phyloP scores from a whole-genome alignment of 2,797 vertebrate species.

The Silurus aristotelis region DNA sequence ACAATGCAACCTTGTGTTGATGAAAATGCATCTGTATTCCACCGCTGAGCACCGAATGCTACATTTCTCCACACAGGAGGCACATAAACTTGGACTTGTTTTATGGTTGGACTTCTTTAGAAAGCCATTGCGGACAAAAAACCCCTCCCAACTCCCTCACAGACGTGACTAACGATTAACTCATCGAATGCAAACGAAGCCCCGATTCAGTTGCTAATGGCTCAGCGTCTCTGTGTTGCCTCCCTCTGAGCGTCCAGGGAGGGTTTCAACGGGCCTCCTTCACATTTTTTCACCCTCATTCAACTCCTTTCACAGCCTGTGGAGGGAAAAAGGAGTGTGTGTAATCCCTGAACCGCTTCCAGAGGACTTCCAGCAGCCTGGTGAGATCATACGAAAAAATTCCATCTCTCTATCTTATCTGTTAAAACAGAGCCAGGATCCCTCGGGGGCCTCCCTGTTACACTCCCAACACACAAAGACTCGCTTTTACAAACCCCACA shows the following conservation, averaged over 20 bases:
- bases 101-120: conserved; percentile 3
- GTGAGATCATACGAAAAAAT: conserved; percentile 40
- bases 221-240: conserved; percentile 19
- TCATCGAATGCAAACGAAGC: conserved; percentile 39
- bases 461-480: conserved; percentile 22
- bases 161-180: conserved; percentile 37
- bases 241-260: conserved; percentile 25
- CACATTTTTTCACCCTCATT: conserved; percentile 29
- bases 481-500: conserved; percentile 21
- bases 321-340: conserved; percentile 16
- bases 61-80: no score
- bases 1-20: background rate
- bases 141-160: conserved; percentile 7
- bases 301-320: conserved; percentile 28
- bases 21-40: background rate
- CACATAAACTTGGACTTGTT: conserved; percentile 18
- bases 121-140: conserved; percentile 14
- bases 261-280: conserved; percentile 18
- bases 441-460: conserved; percentile 16
- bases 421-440: conserved; percentile 22
- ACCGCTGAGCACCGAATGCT: background rate
- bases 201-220: conserved; percentile 29
- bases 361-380: conserved; percentile 6
- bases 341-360: conserved; percentile 33
- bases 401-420: conserved; percentile 42